A percentile compares a stretch with the other conserved stretches of the same genome.
These are phyloP conservation scores for Alaudala cheleensis DNA, from an alignment of 2,113 vertebrate species.

Conservation along the genomic window DNA sequence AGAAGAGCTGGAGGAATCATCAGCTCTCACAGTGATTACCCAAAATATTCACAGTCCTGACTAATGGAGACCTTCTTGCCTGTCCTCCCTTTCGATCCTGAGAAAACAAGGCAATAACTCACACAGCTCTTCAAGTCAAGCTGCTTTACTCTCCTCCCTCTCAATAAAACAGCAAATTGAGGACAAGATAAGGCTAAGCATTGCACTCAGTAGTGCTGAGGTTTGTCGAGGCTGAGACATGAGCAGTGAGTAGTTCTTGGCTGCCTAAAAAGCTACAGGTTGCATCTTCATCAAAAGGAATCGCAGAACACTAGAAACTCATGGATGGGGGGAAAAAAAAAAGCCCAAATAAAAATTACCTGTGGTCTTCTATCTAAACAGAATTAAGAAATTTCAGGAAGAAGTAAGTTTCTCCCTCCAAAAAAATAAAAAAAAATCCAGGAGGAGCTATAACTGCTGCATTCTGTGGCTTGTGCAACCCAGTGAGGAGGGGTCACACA, in stretches of 20 bases:
- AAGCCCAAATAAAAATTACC: not conserved
- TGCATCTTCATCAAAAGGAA: not conserved
- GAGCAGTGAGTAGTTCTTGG: not conserved
- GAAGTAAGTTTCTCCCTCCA: not conserved
- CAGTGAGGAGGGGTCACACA: not conserved
- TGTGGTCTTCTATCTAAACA: not conserved
- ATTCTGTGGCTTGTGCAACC: accelerated
- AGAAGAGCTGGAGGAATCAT: not conserved
- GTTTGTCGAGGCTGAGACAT: not conserved
- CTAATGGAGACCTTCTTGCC: not conserved
- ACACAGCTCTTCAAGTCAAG: not conserved
- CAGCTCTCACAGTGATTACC: not conserved
- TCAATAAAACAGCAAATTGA: not conserved
- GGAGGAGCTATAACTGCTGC: not conserved
- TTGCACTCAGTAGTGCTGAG: not conserved
- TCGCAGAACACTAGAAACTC: not conserved
- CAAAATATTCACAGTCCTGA: not conserved
- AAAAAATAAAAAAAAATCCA: not conserved
- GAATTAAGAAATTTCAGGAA: not conserved
- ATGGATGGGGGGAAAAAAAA: not conserved
- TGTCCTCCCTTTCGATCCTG: not conserved
- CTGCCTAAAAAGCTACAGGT: not conserved
- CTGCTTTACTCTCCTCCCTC: not conserved
- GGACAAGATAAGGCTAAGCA: not conserved
- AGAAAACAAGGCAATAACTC: not conserved